Evolutionary conservation across 2,797 vertebrate species (phyloP), one percentile per base, ranked within the genome.

Genomic region (Tarsius wallacei): DNA sequence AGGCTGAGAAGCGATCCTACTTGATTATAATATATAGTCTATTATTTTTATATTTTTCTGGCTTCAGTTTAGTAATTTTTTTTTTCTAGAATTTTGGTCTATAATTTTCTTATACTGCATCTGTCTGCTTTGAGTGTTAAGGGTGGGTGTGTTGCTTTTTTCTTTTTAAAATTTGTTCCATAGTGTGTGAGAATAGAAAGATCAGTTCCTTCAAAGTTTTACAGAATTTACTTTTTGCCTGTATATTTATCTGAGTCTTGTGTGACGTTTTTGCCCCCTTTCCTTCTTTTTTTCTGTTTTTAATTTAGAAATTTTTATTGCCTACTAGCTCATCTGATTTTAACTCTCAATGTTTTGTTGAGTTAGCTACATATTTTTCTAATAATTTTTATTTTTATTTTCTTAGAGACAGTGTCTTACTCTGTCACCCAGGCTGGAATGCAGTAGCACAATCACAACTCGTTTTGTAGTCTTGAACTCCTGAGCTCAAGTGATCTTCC

Each of bases 11-110:
- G 42, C 42, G 42, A 42, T 42, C 42, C 42, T 42, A 42, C 24
- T 74, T 86, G 33, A 88, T 86, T 66, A 21, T 81, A 91, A 91
- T 57, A 74, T n/a, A 77, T 53, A 47, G 22, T 26, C n/a, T 85
- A 4, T 85, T 96, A 84, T 85, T 93, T 36, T 63, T 74, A 87
- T 36, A 42, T 13, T 59, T 87, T 87, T 0, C 9, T 71, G 47
- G 9, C 28, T 92, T 93, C 7, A 16, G 64, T 51, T 87, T 91
- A 13, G 24, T 92, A 9, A 22, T 49, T 90, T 78, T 51, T 73
- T 12, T 90, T 78, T 51, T 73, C 8, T 74, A 57, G 17, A 11
- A 49, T 74, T 82, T 93, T 51, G 33, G 7, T 61, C 26, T 55
- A 47, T 87, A 87, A 24, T 61, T 83, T 73, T 70, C 53, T 19